phyloP scores from a whole-genome alignment of 2,113 vertebrate genomes.

The Camelus bactrianus region DNA sequence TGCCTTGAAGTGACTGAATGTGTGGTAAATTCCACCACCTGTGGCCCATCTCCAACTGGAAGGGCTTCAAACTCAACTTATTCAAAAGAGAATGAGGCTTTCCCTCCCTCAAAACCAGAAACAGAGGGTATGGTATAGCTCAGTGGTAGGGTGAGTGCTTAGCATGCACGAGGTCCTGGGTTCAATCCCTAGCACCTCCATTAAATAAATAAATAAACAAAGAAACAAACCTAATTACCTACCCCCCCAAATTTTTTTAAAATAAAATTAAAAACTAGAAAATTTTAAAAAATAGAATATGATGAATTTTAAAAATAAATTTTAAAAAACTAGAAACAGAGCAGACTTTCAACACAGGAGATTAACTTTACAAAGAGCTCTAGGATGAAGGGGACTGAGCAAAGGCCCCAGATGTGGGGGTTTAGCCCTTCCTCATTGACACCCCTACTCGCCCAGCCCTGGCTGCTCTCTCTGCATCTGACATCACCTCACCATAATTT shows the following conservation, averaged over 20 bases:
- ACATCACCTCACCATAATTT: neutral
- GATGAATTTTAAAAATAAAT: too few relatives aligned
- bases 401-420: neutral
- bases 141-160: too few relatives aligned
- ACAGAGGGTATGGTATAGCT: neutral
- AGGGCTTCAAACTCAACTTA: neutral
- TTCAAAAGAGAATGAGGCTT: neutral
- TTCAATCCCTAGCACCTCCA: too few relatives aligned
- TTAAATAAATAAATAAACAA: too few relatives aligned
- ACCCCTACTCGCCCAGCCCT: neutral
- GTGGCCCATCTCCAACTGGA: neutral
- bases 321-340: neutral
- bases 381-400: neutral
- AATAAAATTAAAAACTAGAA: too few relatives aligned
- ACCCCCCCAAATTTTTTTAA: too few relatives aligned
- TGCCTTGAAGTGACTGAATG: neutral
- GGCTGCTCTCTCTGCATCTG: neutral
- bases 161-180: too few relatives aligned
- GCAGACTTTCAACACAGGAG: neutral
- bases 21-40: neutral
- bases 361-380: neutral
- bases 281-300: too few relatives aligned
- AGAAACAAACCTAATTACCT: too few relatives aligned
- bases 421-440: neutral
- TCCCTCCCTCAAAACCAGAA: neutral